These are phyloP conservation scores for Andrena haemorrhoa DNA, from an alignment of 2,888 invertebrate species.

Conservation along the genomic window DNA sequence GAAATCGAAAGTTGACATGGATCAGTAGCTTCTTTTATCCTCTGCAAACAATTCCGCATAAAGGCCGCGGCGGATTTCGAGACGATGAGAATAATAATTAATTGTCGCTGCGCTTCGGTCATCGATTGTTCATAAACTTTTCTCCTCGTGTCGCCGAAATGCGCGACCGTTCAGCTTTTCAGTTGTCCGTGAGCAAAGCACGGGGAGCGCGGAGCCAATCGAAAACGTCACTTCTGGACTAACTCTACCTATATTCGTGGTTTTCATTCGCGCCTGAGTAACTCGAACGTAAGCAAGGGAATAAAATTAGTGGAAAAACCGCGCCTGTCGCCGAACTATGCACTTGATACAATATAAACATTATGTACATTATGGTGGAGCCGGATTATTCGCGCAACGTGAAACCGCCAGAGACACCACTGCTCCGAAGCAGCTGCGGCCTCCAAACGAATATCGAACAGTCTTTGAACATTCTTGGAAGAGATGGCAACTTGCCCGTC, in stretches of 20 bases:
- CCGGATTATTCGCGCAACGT: slow-evolving; percentile 27
- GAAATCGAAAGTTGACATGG: not conserved
- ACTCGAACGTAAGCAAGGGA: slow-evolving; percentile 5
- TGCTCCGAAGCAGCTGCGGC: not conserved
- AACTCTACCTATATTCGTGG: not conserved
- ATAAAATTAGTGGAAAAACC: slow-evolving; percentile 32
- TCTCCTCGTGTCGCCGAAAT: too few species aligned
- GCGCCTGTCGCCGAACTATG: slow-evolving; percentile 25
- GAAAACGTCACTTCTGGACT: slow-evolving; percentile 2
- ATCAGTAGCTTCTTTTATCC: slow-evolving; percentile 5
- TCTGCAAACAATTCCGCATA: slow-evolving; percentile 17
- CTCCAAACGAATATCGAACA: not conserved
- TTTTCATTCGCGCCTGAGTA: not conserved
- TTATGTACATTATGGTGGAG: slow-evolving; percentile 49
- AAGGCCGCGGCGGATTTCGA: not conserved
- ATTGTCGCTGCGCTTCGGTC: too few species aligned
- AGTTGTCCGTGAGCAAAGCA: slow-evolving; percentile 15
- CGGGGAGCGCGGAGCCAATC: slow-evolving; percentile 13
- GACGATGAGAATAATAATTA: too few species aligned
- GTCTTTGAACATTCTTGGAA: slow-evolving; percentile 27
- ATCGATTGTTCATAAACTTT: too few species aligned
- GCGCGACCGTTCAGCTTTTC: not conserved
- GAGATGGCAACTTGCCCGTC: not conserved
- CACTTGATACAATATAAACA: slow-evolving; percentile 55
- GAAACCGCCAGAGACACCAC: not conserved